Evolutionary conservation across 2,797 vertebrate species (phyloP).

Genomic region (Limosa lapponica): DNA sequence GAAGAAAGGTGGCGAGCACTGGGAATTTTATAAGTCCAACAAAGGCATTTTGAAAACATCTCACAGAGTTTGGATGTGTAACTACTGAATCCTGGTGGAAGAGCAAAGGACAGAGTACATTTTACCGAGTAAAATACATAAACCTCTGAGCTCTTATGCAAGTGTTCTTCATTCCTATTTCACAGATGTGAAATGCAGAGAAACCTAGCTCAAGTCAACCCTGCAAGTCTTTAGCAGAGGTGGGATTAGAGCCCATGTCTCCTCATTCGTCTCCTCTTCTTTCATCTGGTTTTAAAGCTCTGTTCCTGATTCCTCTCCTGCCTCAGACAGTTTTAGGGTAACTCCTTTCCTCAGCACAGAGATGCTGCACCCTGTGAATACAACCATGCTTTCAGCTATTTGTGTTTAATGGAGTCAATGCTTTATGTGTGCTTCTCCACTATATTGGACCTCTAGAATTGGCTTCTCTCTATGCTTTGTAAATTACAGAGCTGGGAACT

Average conservation of each 20-base stretch:
- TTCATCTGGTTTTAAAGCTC: neutral
- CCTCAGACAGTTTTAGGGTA: neutral
- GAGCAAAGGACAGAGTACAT: neutral
- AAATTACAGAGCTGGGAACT: neutral
- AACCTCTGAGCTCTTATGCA: neutral
- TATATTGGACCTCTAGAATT: neutral
- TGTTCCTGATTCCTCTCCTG: neutral
- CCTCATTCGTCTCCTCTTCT: neutral
- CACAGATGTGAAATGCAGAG: neutral
- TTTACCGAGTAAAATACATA: neutral
- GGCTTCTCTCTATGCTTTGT: neutral
- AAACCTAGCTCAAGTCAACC: neutral
- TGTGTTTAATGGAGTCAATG: rapidly evolving
- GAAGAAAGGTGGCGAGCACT: neutral
- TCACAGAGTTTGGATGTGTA: neutral
- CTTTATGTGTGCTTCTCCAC: neutral
- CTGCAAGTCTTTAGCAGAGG: neutral
- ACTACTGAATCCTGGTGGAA: neutral
- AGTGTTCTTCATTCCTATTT: neutral
- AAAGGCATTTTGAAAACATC: neutral
- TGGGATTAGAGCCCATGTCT: neutral
- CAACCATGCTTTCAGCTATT: neutral
- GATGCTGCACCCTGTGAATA: neutral
- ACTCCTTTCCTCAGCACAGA: neutral
- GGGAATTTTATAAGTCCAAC: neutral